Evolutionary conservation across 2,888 invertebrate genomes (phyloP), one percentile per base, ranked within the genome.

Genomic region (Meteorus colon): DNA sequence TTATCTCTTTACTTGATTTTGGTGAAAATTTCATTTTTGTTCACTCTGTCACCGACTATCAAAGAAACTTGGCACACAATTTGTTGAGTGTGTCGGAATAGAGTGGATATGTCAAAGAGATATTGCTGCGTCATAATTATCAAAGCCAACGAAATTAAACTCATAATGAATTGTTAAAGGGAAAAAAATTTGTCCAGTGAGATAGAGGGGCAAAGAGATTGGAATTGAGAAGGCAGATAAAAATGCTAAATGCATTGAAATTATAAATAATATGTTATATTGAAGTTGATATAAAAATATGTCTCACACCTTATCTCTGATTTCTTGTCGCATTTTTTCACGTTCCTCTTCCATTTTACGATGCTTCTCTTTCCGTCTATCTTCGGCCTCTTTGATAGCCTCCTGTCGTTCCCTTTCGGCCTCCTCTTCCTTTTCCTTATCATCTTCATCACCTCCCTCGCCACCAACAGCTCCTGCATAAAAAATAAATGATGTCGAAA

Each of bases 331-430:
- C 98, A 99, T 98, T 92, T 97, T 97, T 92, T 99, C 99, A 83
- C 99, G 92, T 91, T 99, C 99, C 89, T 97, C 98, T 91, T 99
- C 99, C 98, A 99, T 98, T 92, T 98, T 98, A 89, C 98, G 95
- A 91, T 99, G 99, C 91, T 99, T 99, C 92, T 99, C 99, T 94
- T 98, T 98, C 91, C 99, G 94, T 87, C 98, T 93, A 85, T 99
- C 98, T 91, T 99, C 99, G 77, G 98, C 98, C 91, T 99, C 99
- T 85, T 95, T 93, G 91, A 99, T 97, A 87, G 98, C 99, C 91
- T 99, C 99, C 91, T 97, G 95, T 88, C 99, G 94, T 90, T 99
- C 99, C 89, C 98, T 95, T 93, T 98, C 98, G 89, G 97, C 97
- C 92, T 98, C 98, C 91, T 98, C 98, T 91, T 98, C 97, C 94